Evolutionary conservation across 1,140 invertebrate species (phyloP).

Genomic region (Ostrea edulis): DNA sequence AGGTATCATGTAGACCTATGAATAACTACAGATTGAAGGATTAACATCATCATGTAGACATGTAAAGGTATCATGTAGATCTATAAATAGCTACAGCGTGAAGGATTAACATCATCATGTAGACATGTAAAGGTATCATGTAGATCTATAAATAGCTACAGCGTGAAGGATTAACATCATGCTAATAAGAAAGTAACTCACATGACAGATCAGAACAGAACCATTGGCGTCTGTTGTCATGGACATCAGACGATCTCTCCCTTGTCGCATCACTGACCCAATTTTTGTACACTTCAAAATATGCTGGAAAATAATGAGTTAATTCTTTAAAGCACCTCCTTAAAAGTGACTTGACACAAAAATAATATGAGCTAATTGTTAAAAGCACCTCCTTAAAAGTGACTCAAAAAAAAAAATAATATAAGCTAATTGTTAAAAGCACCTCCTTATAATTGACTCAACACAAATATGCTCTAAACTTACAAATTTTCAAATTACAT

Average conservation of each 20-base stretch:
- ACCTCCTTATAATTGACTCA: no score
- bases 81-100: neutral
- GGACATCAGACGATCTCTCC: conserved; percentile 84
- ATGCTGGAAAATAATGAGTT: conserved; percentile 62
- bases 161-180: neutral
- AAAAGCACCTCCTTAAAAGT: no score
- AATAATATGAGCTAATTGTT: conserved; percentile 19
- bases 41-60: neutral
- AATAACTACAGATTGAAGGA: neutral
- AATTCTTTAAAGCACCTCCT: no score
- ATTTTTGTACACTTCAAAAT: conserved; percentile 71
- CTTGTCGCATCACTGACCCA: conserved; percentile 83
- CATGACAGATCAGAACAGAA: conserved; percentile 88
- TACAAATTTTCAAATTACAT: no score
- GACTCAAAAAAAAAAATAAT: no score
- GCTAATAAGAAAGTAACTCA: conserved; percentile 64
- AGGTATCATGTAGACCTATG: neutral
- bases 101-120: neutral
- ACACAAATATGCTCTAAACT: no score
- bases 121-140: neutral
- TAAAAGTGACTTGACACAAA: no score
- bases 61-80: neutral
- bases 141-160: neutral
- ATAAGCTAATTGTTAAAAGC: neutral
- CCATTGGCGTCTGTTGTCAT: conserved; percentile 81